A percentile compares a stretch with the other conserved stretches of the same genome.
Evolutionary conservation across 30 jellyfish, hydroid and myxozoan genomes (phyloP).

Genomic region (Aurelia sp.): DNA sequence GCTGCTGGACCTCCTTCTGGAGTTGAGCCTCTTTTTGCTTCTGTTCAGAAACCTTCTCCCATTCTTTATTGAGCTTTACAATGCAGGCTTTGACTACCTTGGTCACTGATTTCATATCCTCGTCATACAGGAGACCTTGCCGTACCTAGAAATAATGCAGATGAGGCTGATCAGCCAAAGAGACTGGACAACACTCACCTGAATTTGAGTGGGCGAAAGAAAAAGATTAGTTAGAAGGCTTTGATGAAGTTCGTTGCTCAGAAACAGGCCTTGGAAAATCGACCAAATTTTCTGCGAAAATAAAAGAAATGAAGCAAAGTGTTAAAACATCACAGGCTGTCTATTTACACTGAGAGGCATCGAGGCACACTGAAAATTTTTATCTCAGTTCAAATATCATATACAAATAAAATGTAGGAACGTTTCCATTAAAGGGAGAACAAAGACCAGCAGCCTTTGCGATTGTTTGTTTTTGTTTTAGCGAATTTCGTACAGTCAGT

Average conservation of each 20-base stretch:
- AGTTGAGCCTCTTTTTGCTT: conserved; percentile 48
- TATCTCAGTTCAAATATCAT: no score
- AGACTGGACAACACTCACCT: conserved; percentile 72
- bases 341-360: no score
- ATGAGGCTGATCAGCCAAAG: conserved; percentile 73
- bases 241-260: neutral
- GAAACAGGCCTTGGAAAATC: conserved; percentile 9
- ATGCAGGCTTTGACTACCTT: conserved; percentile 79
- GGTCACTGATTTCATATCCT: conserved; percentile 79
- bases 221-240: no score
- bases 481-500: no score
- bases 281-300: conserved; percentile 46
- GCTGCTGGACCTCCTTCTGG: neutral
- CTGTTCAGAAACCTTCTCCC: conserved; percentile 69
- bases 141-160: conserved; percentile 83
- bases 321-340: no score
- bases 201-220: conserved; percentile 13
- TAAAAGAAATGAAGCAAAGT: neutral
- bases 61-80: conserved; percentile 64
- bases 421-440: no score
- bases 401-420: no score
- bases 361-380: no score
- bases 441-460: no score
- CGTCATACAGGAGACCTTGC: conserved; percentile 84
- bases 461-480: no score